Evolutionary conservation across 2,797 vertebrate genomes (phyloP).

Genomic region (Sebastes matsubarae): DNA sequence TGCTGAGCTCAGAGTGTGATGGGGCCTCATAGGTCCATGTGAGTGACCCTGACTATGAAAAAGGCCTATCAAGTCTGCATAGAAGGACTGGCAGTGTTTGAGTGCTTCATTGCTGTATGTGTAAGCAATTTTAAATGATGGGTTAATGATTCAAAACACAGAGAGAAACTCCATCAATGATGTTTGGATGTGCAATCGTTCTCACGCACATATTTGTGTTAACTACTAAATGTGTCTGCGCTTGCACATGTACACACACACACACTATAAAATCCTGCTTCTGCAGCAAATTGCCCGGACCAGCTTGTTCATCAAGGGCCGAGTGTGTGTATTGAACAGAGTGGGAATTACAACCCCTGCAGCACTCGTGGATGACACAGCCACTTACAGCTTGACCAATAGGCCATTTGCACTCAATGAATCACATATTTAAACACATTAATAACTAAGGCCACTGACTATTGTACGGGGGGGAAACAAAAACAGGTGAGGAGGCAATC

Average conservation of each 20-base stretch:
- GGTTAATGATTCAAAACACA: slow-evolving; percentile 46
- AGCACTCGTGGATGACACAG: slow-evolving; percentile 62
- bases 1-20: slow-evolving; percentile 54
- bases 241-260: slow-evolving; percentile 1
- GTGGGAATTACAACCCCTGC: slow-evolving; percentile 57
- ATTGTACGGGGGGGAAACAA: slow-evolving; percentile 3
- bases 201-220: slow-evolving; percentile 5
- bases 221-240: slow-evolving; percentile 2
- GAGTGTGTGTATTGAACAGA: slow-evolving; percentile 53
- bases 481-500: slow-evolving; percentile 16
- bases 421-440: slow-evolving; percentile 66
- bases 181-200: slow-evolving; percentile 10
- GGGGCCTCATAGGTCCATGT: slow-evolving; percentile 55
- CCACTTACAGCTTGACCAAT: slow-evolving; percentile 68
- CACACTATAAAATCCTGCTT: slow-evolving; percentile 48
- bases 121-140: slow-evolving; percentile 51
- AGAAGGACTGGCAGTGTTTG: slow-evolving; percentile 28
- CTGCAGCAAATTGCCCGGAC: slow-evolving; percentile 49
- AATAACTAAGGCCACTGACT: slow-evolving; percentile 52
- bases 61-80: slow-evolving; percentile 49
- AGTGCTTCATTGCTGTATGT: slow-evolving; percentile 22
- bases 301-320: slow-evolving; percentile 59
- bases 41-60: slow-evolving; percentile 63
- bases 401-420: slow-evolving; percentile 64
- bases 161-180: slow-evolving; percentile 15